Evolutionary conservation across 2,888 invertebrate species (phyloP), one percentile per base, ranked within the genome.

Genomic region (Apocheima hispidaria): DNA sequence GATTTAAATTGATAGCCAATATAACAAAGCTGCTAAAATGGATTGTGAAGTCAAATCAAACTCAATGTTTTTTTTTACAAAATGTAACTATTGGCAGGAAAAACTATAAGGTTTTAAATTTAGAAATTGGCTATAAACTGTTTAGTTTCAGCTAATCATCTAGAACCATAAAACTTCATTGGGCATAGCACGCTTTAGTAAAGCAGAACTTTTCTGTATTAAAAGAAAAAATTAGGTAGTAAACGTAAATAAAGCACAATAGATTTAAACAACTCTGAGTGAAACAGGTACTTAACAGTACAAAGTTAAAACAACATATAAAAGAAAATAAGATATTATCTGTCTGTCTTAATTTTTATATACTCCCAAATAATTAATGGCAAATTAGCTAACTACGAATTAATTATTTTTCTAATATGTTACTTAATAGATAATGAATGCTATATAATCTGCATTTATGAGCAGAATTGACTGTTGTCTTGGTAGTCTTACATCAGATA

Each of bases 361-460:
- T 23, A 33, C 10, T 48, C 33, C 30, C 72, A 81, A 84, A 83
- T 75, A 71, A 79, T 80, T 81, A 81, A 73, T 80, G 81, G 79
- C 81, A 82, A 86, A 88, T 90, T 90, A 75, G 84, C 90, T 90
- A 90, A 73, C 90, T 90, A 91, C 84, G 77, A 77, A 83, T 81
- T 81, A 72, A 70, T 72, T 73, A 74, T 58, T 62, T 70, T 51
- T 38, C 48, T 60, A 75, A 72, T 72, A 64, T 60, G 51, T 40
- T 54, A 41, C n/a, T n/a, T n/a, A n/a, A n/a, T n/a, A n/a, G n/a
- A 63, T 65, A 59, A 53, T 55, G 63, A 60, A 64, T 61, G 44
- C 43, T 33, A 38, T 52, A 44, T 50, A 26, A 40, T 58, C 60
- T 65, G 63, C 43, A 51, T 30, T 51, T 12, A 40, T 40, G 18